Conservation (phyloP, 1,140 invertebrate genomes). For the Pogonognathellus flavescens region DNA sequence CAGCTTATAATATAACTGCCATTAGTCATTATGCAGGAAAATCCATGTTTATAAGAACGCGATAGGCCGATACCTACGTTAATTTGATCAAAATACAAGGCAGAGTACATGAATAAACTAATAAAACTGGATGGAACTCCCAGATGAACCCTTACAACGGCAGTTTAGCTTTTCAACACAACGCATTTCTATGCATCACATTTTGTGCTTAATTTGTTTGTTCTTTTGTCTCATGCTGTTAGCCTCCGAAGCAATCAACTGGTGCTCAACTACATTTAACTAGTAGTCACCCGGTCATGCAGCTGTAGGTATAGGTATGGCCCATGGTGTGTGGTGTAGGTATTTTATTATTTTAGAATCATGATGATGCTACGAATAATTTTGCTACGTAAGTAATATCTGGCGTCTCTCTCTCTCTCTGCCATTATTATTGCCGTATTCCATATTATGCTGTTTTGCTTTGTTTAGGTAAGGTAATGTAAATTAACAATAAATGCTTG, state of each 20-base stretch:
- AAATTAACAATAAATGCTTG: no score
- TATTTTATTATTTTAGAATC: no score
- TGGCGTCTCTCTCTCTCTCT: no score
- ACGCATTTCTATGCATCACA: neutral
- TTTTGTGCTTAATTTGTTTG: slow-evolving; percentile 2
- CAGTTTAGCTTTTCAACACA: slow-evolving; percentile 30
- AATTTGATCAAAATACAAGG: neutral
- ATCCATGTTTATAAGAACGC: neutral
- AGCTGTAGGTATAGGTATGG: no score
- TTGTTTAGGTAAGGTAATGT: no score
- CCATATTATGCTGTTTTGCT: no score
- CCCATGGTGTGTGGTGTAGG: no score
- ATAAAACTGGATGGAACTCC: slow-evolving; percentile 24
- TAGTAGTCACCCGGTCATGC: no score
- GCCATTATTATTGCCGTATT: no score
- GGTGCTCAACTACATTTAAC: neutral
- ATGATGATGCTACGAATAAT: no score
- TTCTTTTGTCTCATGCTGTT: neutral
- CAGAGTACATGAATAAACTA: slow-evolving; percentile 18
- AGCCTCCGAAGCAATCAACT: slow-evolving; percentile 1
- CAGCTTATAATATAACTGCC: neutral
- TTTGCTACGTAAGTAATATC: no score
- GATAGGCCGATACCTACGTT: neutral
- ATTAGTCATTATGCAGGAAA: neutral
- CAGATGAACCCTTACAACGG: slow-evolving; percentile 26